A percentile compares a stretch with the other conserved stretches of the same genome.
These are phyloP conservation scores for Philaethria dido DNA, from an alignment of 2,888 invertebrate species.

Conservation along the genomic window DNA sequence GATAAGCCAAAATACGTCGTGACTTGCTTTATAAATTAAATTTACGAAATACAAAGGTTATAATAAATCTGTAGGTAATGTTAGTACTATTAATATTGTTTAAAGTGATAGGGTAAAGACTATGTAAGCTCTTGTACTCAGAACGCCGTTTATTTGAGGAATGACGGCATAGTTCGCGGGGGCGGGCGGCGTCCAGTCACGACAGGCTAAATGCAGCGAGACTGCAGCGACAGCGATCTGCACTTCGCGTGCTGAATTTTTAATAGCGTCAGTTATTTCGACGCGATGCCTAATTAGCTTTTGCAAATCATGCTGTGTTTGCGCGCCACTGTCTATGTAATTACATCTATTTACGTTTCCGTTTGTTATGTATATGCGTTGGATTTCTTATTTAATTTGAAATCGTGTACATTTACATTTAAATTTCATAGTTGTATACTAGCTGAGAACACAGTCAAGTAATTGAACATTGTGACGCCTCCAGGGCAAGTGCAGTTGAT, in stretches of 20 bases:
- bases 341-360: slow-evolving; percentile 16
- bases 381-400: background rate
- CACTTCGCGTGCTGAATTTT: slow-evolving; percentile 77
- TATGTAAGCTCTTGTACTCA: slow-evolving; percentile 8
- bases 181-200: slow-evolving; percentile 55
- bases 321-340: slow-evolving; percentile 14
- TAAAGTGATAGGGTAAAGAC: background rate
- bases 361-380: background rate
- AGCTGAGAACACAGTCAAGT: background rate
- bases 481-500: background rate
- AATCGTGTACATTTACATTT: background rate
- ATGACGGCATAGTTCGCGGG: slow-evolving; percentile 44
- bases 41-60: background rate
- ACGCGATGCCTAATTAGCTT: slow-evolving; percentile 68
- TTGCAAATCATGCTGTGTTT: slow-evolving; percentile 37
- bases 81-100: background rate
- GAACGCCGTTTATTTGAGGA: slow-evolving; percentile 62
- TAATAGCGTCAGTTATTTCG: slow-evolving; percentile 71
- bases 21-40: background rate
- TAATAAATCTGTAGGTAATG: background rate
- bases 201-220: slow-evolving; percentile 69
- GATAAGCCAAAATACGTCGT: too few species aligned
- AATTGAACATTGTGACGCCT: background rate
- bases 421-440: background rate
- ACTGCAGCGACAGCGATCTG: slow-evolving; percentile 76